These are phyloP conservation scores for Dexiosoma caninum DNA, from an alignment of 2,888 invertebrate genomes.

Conservation along the genomic window DNA sequence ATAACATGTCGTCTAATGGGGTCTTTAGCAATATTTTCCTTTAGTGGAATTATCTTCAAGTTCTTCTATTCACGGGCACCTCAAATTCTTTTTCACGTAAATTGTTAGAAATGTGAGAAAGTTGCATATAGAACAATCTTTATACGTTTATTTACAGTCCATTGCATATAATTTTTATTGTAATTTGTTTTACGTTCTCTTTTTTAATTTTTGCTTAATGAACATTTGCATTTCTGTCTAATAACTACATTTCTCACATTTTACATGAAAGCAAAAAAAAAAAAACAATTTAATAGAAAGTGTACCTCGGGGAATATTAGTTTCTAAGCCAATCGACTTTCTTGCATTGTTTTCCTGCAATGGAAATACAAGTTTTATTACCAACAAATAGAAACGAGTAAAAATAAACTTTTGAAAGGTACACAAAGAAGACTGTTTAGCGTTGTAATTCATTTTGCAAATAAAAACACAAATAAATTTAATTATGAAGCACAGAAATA, in stretches of 20 bases:
- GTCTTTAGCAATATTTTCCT: too few relatives aligned
- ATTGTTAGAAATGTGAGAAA: too few relatives aligned
- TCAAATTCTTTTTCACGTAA: too few relatives aligned
- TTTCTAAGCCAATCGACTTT: background rate
- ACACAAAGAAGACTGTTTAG: conserved; percentile 10
- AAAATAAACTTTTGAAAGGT: background rate
- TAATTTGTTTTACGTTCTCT: background rate
- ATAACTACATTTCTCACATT: background rate
- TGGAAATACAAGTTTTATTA: background rate
- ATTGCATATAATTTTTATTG: background rate
- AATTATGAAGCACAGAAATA: background rate
- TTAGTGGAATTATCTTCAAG: too few relatives aligned
- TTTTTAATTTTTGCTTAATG: background rate
- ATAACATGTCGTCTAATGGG: too few relatives aligned
- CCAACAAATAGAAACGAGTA: background rate
- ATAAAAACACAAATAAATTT: conserved; percentile 10
- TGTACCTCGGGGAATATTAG: background rate
- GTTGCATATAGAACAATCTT: too few relatives aligned
- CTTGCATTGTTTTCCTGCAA: conserved; percentile 5
- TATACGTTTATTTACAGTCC: background rate
- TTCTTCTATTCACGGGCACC: too few relatives aligned
- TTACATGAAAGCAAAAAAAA: background rate
- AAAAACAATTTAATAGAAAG: background rate
- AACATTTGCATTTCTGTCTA: background rate
- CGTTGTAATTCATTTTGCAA: conserved; percentile 29